Evolutionary conservation across 53 echinoderm and acorn worm genomes (phyloP).

Genomic region (Crossaster papposus): DNA sequence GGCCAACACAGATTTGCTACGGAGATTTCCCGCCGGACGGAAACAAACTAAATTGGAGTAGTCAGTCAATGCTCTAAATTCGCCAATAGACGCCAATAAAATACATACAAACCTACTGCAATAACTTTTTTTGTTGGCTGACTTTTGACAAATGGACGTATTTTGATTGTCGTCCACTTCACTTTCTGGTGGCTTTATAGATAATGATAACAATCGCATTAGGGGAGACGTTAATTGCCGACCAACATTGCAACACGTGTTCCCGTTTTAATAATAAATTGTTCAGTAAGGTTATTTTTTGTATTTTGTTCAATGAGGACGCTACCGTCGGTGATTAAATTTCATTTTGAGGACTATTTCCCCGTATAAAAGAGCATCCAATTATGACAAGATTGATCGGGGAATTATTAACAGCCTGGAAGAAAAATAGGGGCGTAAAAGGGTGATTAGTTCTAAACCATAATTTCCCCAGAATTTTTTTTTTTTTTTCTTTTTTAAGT

Average conservation of each 20-base stretch:
- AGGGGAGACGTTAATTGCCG: background rate
- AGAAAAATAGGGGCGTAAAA: background rate
- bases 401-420: background rate
- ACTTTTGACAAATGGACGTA: background rate
- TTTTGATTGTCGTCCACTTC: background rate
- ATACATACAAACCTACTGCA: background rate
- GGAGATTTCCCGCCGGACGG: background rate
- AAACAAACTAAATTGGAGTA: background rate
- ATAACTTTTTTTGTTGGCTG: background rate
- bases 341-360: constrained; percentile 5
- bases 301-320: background rate
- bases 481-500: too few relatives aligned
- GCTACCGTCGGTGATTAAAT: background rate
- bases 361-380: background rate
- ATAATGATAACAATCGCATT: background rate
- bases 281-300: background rate
- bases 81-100: background rate
- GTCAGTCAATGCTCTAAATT: background rate
- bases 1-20: background rate
- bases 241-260: background rate
- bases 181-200: background rate
- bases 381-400: background rate
- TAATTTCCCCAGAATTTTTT: background rate
- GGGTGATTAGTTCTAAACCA: background rate
- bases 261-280: background rate